Evolutionary conservation across 2,888 invertebrate genomes (phyloP), one percentile per base, ranked within the genome.

Genomic region (Xestia xanthographa): DNA sequence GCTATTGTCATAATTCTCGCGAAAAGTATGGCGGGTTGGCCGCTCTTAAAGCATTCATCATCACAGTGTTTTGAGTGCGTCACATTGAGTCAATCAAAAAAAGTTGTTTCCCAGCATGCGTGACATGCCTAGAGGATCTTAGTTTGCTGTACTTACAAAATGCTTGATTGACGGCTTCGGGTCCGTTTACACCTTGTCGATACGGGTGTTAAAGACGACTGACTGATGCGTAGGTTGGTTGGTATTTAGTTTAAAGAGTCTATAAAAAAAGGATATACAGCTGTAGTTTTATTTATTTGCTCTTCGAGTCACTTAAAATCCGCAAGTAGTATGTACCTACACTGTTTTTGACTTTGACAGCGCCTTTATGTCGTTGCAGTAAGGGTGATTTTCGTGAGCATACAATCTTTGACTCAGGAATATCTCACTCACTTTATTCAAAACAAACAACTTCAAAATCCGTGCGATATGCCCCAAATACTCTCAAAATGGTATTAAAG

Each of bases 401-500:
- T 8, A 20, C 20, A 58, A 58, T 58, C 4, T 29, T 56, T 26
- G 14, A 45, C 20, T 12, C 6, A 9, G 22, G 22, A n/a, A 66
- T 82, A 66, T 79, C 76, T 53, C n/a, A 26, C n/a, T 29, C 9
- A 22, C 14, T 77, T 80, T 58, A 66, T 45, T 50, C 0, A 82
- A 53, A 75, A 75, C 38, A 50, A 29, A 41, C 45, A 71, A 56
- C 22, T 69, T 41, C 58, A 65, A 8, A 50, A 34, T 53, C 56
- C 29, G 48, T 56, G 71, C 34, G 62, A 41, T 53, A 70, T 85
- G 82, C 26, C 82, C 76, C 60, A 76, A 85, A 82, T 84, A 34
- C 34, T 76, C 86, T 85, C 17, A 72, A 82, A 85, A 83, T 82
- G 82, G 82, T 72, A 60, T 34, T 75, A 70, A 72, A 76, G 12